Evolutionary conservation across 2,888 invertebrate species (phyloP).

Genomic region (Aphidoletes aphidimyza): DNA sequence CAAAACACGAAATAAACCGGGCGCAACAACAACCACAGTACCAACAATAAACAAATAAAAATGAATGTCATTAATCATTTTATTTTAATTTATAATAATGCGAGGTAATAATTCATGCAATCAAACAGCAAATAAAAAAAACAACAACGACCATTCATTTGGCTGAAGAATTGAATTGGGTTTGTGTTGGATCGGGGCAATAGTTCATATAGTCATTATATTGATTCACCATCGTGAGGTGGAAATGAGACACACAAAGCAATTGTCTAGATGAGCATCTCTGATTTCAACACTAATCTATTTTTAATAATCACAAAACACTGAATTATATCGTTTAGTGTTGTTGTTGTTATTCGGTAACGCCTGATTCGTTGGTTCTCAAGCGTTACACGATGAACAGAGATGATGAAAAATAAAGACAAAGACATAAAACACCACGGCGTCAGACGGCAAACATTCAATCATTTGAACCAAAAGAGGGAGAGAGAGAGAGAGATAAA

Average conservation of each 20-base stretch:
- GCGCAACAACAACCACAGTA: neutral
- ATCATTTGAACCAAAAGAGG: neutral
- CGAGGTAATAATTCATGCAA: constrained; percentile 51
- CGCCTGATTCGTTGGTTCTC: neutral
- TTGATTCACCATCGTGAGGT: neutral
- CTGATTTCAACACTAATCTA: constrained; percentile 53
- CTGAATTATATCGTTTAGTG: constrained; percentile 51
- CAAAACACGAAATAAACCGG: constrained; percentile 10
- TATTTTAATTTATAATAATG: constrained; percentile 51
- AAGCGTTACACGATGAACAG: neutral
- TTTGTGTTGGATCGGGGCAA: neutral
- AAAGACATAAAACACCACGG: neutral
- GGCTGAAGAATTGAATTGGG: constrained; percentile 5
- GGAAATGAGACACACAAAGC: constrained; percentile 37
- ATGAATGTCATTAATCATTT: constrained; percentile 51
- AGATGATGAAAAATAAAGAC: neutral
- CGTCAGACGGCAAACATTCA: constrained; percentile 38
- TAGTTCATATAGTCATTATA: constrained; percentile 24
- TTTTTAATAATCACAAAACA: constrained; percentile 53
- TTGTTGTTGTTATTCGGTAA: neutral
- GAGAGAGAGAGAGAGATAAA: neutral
- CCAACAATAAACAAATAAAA: constrained; percentile 43
- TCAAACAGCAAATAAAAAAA: constrained; percentile 48
- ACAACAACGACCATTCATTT: neutral
- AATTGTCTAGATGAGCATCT: constrained; percentile 33